A percentile compares a stretch with the other conserved stretches of the same genome.
Conservation (phyloP, 2,797 vertebrate genomes). For the Hylomyscus alleni region DNA sequence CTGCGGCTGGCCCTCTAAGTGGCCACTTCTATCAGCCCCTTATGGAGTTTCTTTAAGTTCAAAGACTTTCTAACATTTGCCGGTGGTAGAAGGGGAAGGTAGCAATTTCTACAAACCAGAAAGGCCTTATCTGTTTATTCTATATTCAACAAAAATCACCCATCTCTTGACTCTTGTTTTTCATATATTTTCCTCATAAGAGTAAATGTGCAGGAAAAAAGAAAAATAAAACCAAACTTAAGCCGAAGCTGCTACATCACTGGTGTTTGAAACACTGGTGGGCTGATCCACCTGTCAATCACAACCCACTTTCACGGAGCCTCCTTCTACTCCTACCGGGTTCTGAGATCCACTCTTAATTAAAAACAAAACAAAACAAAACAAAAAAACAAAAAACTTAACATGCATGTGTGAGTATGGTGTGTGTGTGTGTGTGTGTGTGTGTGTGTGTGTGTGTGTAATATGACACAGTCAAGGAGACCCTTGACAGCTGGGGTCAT, state of each 20-base stretch:
- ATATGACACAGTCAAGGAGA: neutral
- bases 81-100: neutral
- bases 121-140: constrained; percentile 33
- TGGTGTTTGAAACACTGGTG: neutral
- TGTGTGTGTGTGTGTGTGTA: neutral
- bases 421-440: neutral
- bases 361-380: neutral
- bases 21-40: neutral
- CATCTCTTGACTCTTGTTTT: neutral
- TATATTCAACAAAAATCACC: constrained; percentile 7
- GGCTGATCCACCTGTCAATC: neutral
- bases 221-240: neutral
- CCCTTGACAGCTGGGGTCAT: neutral
- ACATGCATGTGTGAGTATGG: neutral
- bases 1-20: neutral
- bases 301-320: no score
- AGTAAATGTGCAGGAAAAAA: neutral
- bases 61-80: constrained; percentile 13
- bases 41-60: neutral
- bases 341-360: neutral
- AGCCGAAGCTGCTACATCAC: neutral
- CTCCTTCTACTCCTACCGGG: neutral
- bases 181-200: neutral
- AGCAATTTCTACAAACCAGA: neutral
- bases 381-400: neutral